Percentiles rank a stretch among this genome's conserved stretches.
phyloP scores from a whole-genome alignment of 2,797 vertebrate genomes.

The Xiphophorus birchmanni region DNA sequence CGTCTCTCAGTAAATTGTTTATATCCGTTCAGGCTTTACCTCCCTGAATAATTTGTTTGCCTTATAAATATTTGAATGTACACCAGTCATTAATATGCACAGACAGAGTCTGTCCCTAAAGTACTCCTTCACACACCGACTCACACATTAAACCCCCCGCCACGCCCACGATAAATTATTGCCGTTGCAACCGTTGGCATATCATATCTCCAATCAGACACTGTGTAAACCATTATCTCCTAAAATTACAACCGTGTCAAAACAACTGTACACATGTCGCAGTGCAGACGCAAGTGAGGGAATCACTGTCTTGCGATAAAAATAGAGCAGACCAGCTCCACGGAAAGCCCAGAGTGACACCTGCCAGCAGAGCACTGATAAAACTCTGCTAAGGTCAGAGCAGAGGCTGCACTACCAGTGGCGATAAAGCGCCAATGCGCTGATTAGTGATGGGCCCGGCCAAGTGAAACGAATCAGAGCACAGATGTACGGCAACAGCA shows the following conservation, averaged over 20 bases:
- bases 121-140: conserved; percentile 46
- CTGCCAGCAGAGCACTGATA: conserved; percentile 45
- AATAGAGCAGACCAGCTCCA: not conserved
- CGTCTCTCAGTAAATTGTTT: conserved; percentile 83
- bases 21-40: conserved; percentile 81
- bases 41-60: conserved; percentile 84
- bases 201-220: conserved; percentile 40
- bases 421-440: conserved; percentile 62
- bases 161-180: conserved; percentile 64
- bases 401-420: conserved; percentile 34
- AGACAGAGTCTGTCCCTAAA: conserved; percentile 69
- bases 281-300: conserved; percentile 31
- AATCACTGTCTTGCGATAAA: conserved; percentile 44
- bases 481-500: conserved; percentile 75
- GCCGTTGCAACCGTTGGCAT: conserved; percentile 22
- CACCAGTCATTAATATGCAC: conserved; percentile 82
- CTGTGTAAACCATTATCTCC: conserved; percentile 27
- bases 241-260: conserved; percentile 39
- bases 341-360: conserved; percentile 32
- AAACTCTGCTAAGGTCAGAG: conserved; percentile 60
- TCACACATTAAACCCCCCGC: conserved; percentile 48
- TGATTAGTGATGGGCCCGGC: conserved; percentile 55
- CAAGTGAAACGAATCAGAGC: conserved; percentile 55
- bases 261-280: conserved; percentile 24
- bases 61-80: conserved; percentile 86